phyloP scores from a whole-genome alignment of 1,140 invertebrate genomes.

The Choristoneura fumiferana region DNA sequence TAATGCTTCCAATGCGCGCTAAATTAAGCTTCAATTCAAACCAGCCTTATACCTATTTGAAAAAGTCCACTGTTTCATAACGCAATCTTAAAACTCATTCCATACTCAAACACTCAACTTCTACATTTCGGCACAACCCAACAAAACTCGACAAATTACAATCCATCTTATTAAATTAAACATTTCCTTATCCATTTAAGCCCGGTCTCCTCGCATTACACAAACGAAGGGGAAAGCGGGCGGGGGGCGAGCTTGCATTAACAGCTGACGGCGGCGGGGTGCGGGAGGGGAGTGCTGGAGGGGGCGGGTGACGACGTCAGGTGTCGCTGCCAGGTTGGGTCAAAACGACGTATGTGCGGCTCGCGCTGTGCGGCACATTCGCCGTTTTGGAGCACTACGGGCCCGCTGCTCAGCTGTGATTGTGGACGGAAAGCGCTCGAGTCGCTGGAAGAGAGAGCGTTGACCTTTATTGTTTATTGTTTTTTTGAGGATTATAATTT shows the following conservation, averaged over 20 bases:
- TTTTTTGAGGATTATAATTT: constrained; percentile 46
- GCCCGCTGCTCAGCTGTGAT: constrained; percentile 61
- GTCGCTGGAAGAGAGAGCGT: constrained; percentile 46
- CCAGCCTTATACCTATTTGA: no score
- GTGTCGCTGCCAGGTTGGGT: constrained; percentile 36
- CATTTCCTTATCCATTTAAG: constrained; percentile 49
- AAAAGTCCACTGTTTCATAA: no score
- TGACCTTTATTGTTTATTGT: constrained; percentile 63
- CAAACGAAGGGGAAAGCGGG: constrained; percentile 74
- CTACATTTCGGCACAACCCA: constrained; percentile 30
- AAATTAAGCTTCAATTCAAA: no score
- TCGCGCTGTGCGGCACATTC: neutral
- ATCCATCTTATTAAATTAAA: constrained; percentile 23
- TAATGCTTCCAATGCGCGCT: no score
- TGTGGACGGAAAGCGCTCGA: constrained; percentile 48
- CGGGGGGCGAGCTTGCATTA: constrained; percentile 58
- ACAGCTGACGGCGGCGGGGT: constrained; percentile 63
- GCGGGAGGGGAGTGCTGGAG: constrained; percentile 25
- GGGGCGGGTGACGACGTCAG: constrained; percentile 53
- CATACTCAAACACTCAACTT: constrained; percentile 16
- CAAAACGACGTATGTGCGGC: neutral
- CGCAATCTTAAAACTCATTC: constrained; percentile 4
- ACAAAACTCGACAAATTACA: constrained; percentile 46
- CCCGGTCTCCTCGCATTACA: constrained; percentile 69
- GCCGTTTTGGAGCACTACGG: neutral